phyloP scores from a whole-genome alignment of 2,888 invertebrate species.

The Myathropa florea region DNA sequence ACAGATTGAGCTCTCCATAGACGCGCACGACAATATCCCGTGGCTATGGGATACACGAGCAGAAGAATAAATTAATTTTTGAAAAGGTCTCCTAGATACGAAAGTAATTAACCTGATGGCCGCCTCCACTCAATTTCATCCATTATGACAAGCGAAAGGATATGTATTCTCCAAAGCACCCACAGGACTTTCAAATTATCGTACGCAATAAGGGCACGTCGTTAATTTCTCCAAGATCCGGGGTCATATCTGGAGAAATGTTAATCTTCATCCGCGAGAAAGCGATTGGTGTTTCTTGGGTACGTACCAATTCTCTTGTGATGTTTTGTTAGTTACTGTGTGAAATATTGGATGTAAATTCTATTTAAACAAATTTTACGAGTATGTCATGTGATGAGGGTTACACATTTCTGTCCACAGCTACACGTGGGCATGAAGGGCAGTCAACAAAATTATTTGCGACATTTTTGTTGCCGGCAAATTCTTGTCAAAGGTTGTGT shows the following conservation, averaged over 20 bases:
- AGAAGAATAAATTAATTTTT: neutral
- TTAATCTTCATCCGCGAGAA: neutral
- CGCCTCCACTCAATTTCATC: neutral
- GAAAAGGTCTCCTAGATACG: neutral
- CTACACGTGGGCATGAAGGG: too few species aligned
- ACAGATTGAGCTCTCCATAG: neutral
- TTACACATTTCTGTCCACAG: too few species aligned
- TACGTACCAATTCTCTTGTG: too few species aligned
- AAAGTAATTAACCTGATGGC: neutral
- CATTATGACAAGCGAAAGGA: neutral
- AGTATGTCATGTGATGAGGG: too few species aligned
- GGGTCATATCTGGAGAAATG: neutral
- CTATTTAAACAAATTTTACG: too few species aligned
- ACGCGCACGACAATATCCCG: neutral
- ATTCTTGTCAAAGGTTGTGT: too few species aligned
- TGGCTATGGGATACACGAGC: neutral
- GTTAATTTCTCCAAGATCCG: neutral
- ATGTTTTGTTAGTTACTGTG: too few species aligned
- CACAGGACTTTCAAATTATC: neutral
- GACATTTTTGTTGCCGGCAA: too few species aligned
- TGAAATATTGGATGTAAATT: too few species aligned
- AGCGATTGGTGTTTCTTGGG: too few species aligned
- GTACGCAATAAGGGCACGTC: neutral
- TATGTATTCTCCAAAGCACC: neutral
- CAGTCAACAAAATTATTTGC: too few species aligned